These are phyloP conservation scores for Eretmocerus hayati DNA, from an alignment of 2,888 invertebrate species.

Conservation along the genomic window DNA sequence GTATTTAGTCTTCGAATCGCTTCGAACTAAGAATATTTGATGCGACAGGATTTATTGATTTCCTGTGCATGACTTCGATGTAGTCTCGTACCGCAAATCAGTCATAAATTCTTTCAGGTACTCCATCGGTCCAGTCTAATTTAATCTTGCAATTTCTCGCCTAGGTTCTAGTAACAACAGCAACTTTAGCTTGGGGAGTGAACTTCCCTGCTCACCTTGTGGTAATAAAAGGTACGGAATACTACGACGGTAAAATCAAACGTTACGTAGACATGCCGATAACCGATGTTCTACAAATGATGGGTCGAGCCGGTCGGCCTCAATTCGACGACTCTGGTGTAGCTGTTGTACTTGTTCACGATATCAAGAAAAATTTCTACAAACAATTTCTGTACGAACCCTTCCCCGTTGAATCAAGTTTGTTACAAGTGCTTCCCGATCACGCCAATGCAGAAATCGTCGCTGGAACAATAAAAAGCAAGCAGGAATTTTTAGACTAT, in stretches of 20 bases:
- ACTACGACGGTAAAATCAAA: slow-evolving; percentile 92
- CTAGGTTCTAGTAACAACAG: slow-evolving; percentile 87
- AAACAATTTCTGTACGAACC: slow-evolving; percentile 98
- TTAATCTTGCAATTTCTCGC: no score
- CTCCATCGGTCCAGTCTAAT: no score
- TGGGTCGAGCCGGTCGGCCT: slow-evolving; percentile 96
- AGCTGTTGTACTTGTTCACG: slow-evolving; percentile 85
- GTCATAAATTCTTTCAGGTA: no score
- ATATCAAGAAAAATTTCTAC: slow-evolving; percentile 97
- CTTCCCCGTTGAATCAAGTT: slow-evolving; percentile 96
- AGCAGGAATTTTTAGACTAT: slow-evolving; percentile 91
- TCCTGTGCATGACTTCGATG: no score
- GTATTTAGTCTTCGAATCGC: no score
- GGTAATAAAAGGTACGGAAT: slow-evolving; percentile 98
- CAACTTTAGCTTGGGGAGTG: slow-evolving; percentile 98
- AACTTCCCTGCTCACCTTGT: slow-evolving; percentile 98
- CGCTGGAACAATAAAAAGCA: slow-evolving; percentile 88
- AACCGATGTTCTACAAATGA: slow-evolving; percentile 99
- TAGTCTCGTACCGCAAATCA: no score
- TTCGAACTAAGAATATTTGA: no score
- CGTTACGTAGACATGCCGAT: slow-evolving; percentile 99
- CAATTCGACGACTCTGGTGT: slow-evolving; percentile 92
- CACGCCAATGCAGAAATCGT: slow-evolving; percentile 97
- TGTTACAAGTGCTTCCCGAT: slow-evolving; percentile 85
- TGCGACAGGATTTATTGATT: no score